These are phyloP conservation scores for Dynastes maya DNA, from an alignment of 2,888 invertebrate species.

Conservation along the genomic window DNA sequence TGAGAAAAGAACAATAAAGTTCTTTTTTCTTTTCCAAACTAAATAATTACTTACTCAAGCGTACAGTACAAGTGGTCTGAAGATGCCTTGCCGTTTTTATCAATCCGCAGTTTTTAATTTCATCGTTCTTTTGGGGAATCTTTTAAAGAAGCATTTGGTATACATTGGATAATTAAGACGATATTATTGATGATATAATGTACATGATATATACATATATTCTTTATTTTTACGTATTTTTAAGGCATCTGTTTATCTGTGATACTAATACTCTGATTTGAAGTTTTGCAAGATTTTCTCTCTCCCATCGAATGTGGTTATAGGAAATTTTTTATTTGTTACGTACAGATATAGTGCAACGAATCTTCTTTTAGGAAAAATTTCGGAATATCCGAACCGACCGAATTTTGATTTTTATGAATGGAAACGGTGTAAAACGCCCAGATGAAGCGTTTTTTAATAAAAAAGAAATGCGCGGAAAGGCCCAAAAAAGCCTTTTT, in stretches of 20 bases:
- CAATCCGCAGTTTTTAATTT: slow-evolving; percentile 25
- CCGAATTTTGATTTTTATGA: too few relatives aligned
- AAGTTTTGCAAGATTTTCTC: slow-evolving; percentile 32
- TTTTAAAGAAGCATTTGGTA: slow-evolving; percentile 3
- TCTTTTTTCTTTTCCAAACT: background rate
- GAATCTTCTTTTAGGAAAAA: background rate
- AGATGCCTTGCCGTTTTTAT: slow-evolving; percentile 46
- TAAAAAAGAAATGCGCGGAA: too few relatives aligned
- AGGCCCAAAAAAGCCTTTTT: too few relatives aligned
- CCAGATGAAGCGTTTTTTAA: too few relatives aligned
- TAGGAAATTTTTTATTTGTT: slow-evolving; percentile 39
- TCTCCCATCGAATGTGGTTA: slow-evolving; percentile 20
- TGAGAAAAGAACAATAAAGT: background rate
- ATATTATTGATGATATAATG: slow-evolving; percentile 34
- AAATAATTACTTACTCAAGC: slow-evolving; percentile 40
- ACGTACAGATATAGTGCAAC: slow-evolving; percentile 32
- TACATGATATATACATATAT: slow-evolving; percentile 14
- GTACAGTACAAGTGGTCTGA: slow-evolving; percentile 50
- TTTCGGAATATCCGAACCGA: too few relatives aligned
- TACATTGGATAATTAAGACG: slow-evolving; percentile 23
- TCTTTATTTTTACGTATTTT: slow-evolving; percentile 38
- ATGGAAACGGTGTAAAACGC: too few relatives aligned
- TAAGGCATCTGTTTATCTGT: slow-evolving; percentile 51
- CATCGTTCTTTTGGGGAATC: slow-evolving; percentile 4
- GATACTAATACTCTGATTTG: slow-evolving; percentile 48